Conservation (phyloP, 2,113 vertebrate species). For the Lycocorax pyrrhopterus region DNA sequence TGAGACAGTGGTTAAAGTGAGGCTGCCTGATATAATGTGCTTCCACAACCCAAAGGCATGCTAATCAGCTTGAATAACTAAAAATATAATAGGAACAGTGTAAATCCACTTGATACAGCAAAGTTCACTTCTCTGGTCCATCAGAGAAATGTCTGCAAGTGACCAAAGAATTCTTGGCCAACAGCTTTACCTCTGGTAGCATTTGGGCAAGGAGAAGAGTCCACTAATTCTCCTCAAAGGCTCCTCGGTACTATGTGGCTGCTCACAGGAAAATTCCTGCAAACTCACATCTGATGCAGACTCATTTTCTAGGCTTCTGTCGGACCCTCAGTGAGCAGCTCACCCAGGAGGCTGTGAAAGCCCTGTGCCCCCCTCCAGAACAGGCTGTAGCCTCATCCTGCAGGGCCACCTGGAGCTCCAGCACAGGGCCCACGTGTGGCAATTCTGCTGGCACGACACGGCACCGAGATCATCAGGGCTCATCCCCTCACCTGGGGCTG, state of each 20-base stretch:
- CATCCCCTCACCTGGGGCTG: neutral
- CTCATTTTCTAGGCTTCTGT: neutral
- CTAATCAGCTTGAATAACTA: constrained; percentile 54
- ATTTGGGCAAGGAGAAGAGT: neutral
- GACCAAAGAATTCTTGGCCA: neutral
- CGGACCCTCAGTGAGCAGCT: neutral
- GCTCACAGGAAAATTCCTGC: neutral
- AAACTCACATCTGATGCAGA: neutral
- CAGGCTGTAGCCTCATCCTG: no score
- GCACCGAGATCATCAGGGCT: neutral
- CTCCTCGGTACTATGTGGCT: fast-evolving
- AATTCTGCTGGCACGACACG: neutral
- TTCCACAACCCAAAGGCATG: constrained; percentile 42
- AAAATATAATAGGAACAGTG: constrained; percentile 7
- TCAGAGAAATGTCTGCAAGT: neutral
- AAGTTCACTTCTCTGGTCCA: constrained; percentile 20
- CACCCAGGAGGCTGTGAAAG: neutral
- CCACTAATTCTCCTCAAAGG: neutral
- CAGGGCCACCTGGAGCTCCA: neutral
- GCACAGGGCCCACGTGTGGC: neutral
- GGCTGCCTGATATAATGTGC: neutral
- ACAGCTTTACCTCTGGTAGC: neutral
- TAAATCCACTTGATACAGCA: constrained; percentile 8
- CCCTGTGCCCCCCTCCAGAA: neutral
- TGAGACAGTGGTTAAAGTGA: constrained; percentile 46